phyloP scores from a whole-genome alignment of 2,888 invertebrate species.

The Cephus pulcher region DNA sequence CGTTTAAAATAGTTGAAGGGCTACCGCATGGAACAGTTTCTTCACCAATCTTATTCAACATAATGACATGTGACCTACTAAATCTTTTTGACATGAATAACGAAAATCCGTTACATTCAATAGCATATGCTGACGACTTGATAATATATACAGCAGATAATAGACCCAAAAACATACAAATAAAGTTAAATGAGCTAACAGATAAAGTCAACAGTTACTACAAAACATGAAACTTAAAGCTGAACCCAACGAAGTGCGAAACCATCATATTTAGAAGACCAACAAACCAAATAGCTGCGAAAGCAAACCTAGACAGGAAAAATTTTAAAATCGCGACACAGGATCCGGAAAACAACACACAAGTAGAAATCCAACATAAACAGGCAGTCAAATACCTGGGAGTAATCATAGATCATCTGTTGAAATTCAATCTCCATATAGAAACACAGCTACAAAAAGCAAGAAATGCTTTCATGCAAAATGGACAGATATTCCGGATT shows the following conservation, averaged over 20 bases:
- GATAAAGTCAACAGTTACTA: conserved; percentile 16
- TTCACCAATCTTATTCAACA: neutral
- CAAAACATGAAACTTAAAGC: conserved; percentile 16
- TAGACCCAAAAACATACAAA: neutral
- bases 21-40: too few species aligned
- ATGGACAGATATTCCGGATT: neutral
- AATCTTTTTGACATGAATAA: neutral
- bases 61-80: neutral
- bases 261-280: conserved; percentile 24
- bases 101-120: neutral
- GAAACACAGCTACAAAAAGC: conserved; percentile 21
- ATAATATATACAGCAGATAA: neutral
- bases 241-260: conserved; percentile 24
- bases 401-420: conserved; percentile 15
- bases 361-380: conserved; percentile 5
- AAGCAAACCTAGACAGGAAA: conserved; percentile 5
- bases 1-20: too few species aligned
- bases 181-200: conserved; percentile 5
- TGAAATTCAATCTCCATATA: conserved; percentile 8
- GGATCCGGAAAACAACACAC: too few species aligned
- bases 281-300: neutral
- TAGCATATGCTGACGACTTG: neutral
- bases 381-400: conserved; percentile 22
- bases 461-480: conserved; percentile 2
- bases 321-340: conserved; percentile 7